Base-by-base conservation (phyloP, 2,797 vertebrate genomes). In the Nannoperca australis region DNA sequence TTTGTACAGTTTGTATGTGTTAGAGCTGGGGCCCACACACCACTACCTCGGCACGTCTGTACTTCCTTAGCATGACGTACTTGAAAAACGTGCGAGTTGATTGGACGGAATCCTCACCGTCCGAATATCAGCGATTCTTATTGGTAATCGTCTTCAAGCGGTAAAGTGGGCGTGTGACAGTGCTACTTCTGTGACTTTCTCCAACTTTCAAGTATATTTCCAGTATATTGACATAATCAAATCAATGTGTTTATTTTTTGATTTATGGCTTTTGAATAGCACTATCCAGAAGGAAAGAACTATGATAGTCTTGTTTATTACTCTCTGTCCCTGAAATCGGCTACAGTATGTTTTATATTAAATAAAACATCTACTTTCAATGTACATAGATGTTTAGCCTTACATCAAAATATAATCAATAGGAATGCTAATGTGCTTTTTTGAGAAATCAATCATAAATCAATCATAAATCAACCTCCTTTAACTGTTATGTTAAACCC, bases 61-160 rank as follows among this genome's bases (percentile, higher is more conserved):
- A 54, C 92, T 94, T 95, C 93, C 93, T 38, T 88, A 87, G 88
- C 73, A 73, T 87, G 79, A 90, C 75, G 88, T 40, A 0, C 0
- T 5, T 7, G 30, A 89, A 90, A 15, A 91, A 90, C 17, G 30
- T 0, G 47, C 0, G 3, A 22, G 3, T 1, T 80, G 76, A 94
- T 94, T 94, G 92, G 94, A 53, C 63, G 24, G 36, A 7, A 0
- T 2, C 0, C 3, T 15, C 9, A 2, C 0, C 0, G 0, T 14
- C 11, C 4, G 0, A 63, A 10, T 40, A 85, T 67, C 3, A 2
- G 8, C 0, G 1, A 3, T 47, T 70, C 14, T 73, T 3, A 92
- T 91, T 92, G 92, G 92, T 59, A 55, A 0, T 0, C 18, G 12
- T 3, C 32, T 34, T 6, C 1, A 59, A 7, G 66, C 14, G 15